Base-by-base conservation (phyloP, 2,888 invertebrate genomes). In the Torymus tubicola region DNA sequence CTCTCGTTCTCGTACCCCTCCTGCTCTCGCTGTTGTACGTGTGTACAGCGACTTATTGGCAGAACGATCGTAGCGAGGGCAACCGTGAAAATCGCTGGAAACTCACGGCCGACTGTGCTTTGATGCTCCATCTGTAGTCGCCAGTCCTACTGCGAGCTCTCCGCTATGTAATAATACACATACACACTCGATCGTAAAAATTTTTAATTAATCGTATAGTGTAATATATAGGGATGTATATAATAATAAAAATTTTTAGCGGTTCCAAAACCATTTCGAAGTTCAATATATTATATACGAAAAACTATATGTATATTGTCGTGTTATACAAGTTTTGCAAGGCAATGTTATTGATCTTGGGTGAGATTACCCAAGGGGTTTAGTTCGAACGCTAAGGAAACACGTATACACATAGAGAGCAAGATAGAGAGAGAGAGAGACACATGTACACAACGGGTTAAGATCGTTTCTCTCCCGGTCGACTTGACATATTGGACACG, bases 401-500 rank as follows among this genome's bases (percentile, higher is more conserved):
- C 55, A 24, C 14, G 14, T 21, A 31, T 31, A 24, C n/a, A 24
- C 31, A 31, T n/a, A n/a, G n/a, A n/a, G 64, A 61, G 12, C 21
- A 61, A 3, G 31, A 52, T n/a, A n/a, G n/a, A n/a, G 50, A 52
- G 2, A 65, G 24, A 18, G 21, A 52, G 18, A 18, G 16, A 52
- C 2, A 65, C 16, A 12, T 31, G 31, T 31, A 3, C n/a, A 50
- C 50, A 70, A 31, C 69, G 70, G 70, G 70, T 70, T 70, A 70
- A 60, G 70, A 14, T 50, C 50, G 60, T 60, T 70, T 60, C 60
- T 82, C 70, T n/a, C n/a, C 78, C 74, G 68, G 76, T 31, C 77
- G 80, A 78, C 81, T 87, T 87, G 86, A 87, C 87, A 84, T 85
- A 87, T 86, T 86, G 85, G 83, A 72, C 63, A 18, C 50, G 16